These are phyloP conservation scores for Calliscelio sp. DNA, from an alignment of 2,888 invertebrate species.

Conservation along the genomic window DNA sequence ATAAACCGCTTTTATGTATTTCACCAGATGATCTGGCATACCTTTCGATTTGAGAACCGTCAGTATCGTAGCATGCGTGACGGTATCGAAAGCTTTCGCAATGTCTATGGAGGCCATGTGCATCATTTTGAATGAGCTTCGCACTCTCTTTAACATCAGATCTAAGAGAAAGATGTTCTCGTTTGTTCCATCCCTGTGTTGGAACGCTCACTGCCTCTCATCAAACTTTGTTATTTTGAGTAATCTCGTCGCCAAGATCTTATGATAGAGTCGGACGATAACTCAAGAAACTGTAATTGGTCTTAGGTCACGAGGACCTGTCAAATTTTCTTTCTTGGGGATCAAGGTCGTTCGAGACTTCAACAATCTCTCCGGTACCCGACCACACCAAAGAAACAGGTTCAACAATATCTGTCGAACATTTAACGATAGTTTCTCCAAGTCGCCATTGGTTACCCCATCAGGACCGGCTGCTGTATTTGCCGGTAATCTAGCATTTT, in stretches of 20 bases:
- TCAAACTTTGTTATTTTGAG: conserved; percentile 43
- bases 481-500: neutral
- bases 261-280: conserved; percentile 11
- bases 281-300: conserved; percentile 40
- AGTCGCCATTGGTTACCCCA: neutral
- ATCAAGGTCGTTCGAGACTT: conserved; percentile 48
- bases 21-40: neutral
- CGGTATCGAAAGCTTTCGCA: conserved; percentile 72
- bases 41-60: conserved; percentile 1
- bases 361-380: conserved; percentile 51
- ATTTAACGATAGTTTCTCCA: neutral
- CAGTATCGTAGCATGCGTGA: neutral
- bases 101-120: conserved; percentile 71
- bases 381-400: conserved; percentile 60
- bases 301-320: conserved; percentile 20
- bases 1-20: neutral
- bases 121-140: neutral
- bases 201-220: conserved; percentile 70
- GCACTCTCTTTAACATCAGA: neutral
- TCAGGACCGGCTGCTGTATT: neutral
- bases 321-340: conserved; percentile 17
- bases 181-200: conserved; percentile 61
- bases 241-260: conserved; percentile 6
- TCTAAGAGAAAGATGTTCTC: conserved; percentile 69
- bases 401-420: conserved; percentile 21